Percentiles rank a stretch among this genome's conserved stretches.
These are phyloP conservation scores for Leucozona laternaria DNA, from an alignment of 2,888 invertebrate genomes.

Conservation along the genomic window DNA sequence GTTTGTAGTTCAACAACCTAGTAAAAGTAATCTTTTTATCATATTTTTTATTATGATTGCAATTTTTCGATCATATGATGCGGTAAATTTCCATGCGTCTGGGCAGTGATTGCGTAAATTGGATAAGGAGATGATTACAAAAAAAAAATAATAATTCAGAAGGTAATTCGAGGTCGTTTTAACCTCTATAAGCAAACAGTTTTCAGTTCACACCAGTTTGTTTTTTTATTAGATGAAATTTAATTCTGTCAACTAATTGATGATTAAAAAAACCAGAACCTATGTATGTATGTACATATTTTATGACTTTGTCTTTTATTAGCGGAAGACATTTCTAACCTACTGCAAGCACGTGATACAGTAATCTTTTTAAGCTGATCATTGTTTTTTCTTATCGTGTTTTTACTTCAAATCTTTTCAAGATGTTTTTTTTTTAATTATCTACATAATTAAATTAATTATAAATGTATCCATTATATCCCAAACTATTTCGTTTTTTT, in stretches of 20 bases:
- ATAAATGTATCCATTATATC: no score
- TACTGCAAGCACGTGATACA: not conserved
- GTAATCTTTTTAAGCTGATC: not conserved
- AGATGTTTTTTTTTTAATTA: not conserved
- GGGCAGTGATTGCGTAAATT: conserved; percentile 42
- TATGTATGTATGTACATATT: no score
- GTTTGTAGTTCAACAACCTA: conserved; percentile 66
- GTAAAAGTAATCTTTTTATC: conserved; percentile 47
- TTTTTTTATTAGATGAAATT: conserved; percentile 14
- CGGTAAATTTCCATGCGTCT: conserved; percentile 65
- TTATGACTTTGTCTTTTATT: conserved; percentile 1
- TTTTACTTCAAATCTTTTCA: not conserved
- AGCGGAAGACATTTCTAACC: not conserved
- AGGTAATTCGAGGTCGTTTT: conserved; percentile 51
- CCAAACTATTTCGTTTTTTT: no score
- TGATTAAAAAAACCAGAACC: not conserved
- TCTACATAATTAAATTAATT: not conserved
- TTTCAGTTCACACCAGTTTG: conserved; percentile 1
- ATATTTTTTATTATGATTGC: conserved; percentile 26
- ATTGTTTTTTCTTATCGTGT: not conserved
- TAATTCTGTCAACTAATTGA: conserved; percentile 22
- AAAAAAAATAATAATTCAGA: not conserved
- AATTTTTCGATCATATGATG: conserved; percentile 49
- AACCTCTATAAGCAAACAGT: conserved; percentile 6
- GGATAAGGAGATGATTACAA: conserved; percentile 25